Base-by-base conservation (phyloP, 30 jellyfish, hydroid and myxozoan species). In the Sanderia malayensis region DNA sequence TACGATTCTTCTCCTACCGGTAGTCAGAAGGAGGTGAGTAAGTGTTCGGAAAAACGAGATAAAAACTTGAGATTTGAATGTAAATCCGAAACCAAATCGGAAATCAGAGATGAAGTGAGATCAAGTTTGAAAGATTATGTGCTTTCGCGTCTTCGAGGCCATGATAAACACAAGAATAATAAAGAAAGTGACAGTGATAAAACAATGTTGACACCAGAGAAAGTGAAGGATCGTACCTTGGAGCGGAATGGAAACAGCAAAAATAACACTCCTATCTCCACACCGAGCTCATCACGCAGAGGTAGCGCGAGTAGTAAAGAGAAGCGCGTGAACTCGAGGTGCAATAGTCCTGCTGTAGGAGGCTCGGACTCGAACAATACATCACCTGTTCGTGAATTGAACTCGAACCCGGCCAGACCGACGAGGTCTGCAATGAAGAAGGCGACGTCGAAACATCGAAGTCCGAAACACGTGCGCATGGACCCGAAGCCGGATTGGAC, bases 401-500 rank as follows among this genome's bases (percentile, higher is more conserved):
- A n/a, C n/a, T n/a, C n/a, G n/a, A n/a, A 45, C 23, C n/a, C 45
- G 61, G 80, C 34, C 1, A 76, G 45, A 20, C 80, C 80, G 15
- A 70, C 63, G 45, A 64, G 70, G 31, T 79, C 91, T 0, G 91
- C 91, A 9, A 67, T 79, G 91, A 79, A 69, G 52, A 79, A 79
- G 58, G 82, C 41, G 19, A 31, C 76, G 19, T 22, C 63, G 3
- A 85, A 81, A 64, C 61, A 66, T 60, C 82, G 70, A 23, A 47
- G 96, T 25, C 62, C 74, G 26, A 83, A 90, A 58, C 96, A 80
- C 67, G 98, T 90, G 53, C 81, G 89, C 31, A 88, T 90, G 6
- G 98, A 90, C 65, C 70, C 95, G 57, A 87, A 90, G 58, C 74
- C 94, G 22, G 96, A 84, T 25, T 90, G 98, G 98, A 83, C 94